Evolutionary conservation across 2,888 invertebrate species (phyloP), one percentile per base, ranked within the genome.

Genomic region (Ligdia adustata): DNA sequence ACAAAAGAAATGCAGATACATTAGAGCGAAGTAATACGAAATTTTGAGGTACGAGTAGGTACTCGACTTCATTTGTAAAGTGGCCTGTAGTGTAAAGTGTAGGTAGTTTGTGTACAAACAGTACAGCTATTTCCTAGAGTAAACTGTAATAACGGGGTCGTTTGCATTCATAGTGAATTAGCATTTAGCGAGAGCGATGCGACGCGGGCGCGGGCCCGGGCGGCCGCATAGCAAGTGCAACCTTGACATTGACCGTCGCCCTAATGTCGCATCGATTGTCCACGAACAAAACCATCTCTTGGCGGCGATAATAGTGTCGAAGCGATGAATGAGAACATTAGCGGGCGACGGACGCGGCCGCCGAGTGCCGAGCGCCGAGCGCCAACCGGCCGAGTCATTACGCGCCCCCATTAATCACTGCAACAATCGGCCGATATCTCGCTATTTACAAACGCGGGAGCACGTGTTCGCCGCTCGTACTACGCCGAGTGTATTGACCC

Each of bases 341-440:
- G 85, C 77, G 76, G 74, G 75, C 78, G 77, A 75, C 79, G 80
- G 79, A 75, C 69, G 71, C 72, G 71, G 60, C 69, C 64, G 74
- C 44, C 12, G 43, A 32, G 41, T 33, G 47, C 31, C 47, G 40
- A 35, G 40, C 46, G 46, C 51, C 60, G 59, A 55, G 62, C 60
- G 47, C 50, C 42, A 50, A 52, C 69, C 74, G 81, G 71, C 81
- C n/a, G 82, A 86, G 84, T 89, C 89, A 87, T 90, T 88, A 89
- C 86, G 81, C 79, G 83, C 82, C 83, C 86, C 88, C 90, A 89
- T 89, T 89, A 90, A 89, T 90, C 90, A 89, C 82, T 85, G 89
- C 89, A 90, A 89, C 89, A 90, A 90, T 90, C 90, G 88, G 85
- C 88, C 89, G 89, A 90, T 90, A 89, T 90, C 89, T 90, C 86